Conservation (phyloP, 2,113 vertebrate genomes). For the Maccullochella peelii region DNA sequence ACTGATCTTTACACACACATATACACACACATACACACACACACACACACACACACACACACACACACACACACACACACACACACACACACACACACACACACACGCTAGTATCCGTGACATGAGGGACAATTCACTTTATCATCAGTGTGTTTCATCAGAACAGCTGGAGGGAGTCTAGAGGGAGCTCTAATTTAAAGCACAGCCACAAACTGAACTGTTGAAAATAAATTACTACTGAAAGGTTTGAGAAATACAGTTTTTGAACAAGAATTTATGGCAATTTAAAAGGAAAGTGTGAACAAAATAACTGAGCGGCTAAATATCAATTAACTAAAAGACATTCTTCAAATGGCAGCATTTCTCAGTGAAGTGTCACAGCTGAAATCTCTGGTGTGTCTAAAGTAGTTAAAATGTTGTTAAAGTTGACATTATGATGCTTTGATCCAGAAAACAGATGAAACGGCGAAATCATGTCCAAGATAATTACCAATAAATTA, state of each 20-base stretch:
- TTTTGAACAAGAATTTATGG: not conserved
- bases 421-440: conserved; percentile 22
- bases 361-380: conserved; percentile 16
- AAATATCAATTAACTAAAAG: conserved; percentile 43
- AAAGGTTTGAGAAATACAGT: conserved; percentile 25
- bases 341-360: conserved; percentile 15
- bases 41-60: not conserved
- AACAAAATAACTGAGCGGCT: conserved; percentile 30
- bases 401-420: conserved; percentile 27
- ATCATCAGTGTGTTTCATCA: conserved; percentile 29
- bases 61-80: not conserved
- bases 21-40: too few species aligned
- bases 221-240: conserved; percentile 20
- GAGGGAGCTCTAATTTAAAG: conserved; percentile 43
- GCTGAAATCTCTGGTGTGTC: conserved; percentile 9
- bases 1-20: not conserved
- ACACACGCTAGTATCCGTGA: not conserved
- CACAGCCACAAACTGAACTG: conserved; percentile 17
- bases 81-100: not conserved
- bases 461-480: conserved; percentile 8
- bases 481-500: conserved; percentile 22
- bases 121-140: conserved; percentile 23
- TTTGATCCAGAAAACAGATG: conserved; percentile 45
- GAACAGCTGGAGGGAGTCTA: conserved; percentile 32
- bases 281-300: conserved; percentile 31